phyloP scores from a whole-genome alignment of 2,888 invertebrate species.

The Odontothrips loti region DNA sequence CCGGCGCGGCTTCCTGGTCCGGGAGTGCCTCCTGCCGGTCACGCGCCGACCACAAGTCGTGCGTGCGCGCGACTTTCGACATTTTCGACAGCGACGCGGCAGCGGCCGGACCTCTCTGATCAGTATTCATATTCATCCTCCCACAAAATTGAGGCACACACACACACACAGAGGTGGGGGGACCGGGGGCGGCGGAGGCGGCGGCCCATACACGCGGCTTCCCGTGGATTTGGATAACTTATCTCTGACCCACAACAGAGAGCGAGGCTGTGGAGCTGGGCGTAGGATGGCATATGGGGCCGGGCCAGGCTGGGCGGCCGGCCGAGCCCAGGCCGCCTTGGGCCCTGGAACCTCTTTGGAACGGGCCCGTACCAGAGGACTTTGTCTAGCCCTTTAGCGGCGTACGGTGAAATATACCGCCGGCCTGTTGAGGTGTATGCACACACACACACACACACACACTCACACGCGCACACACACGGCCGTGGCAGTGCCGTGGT shows the following conservation, averaged over 20 bases:
- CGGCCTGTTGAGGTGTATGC: no score
- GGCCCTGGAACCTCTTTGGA: no score
- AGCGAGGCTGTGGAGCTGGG: background rate
- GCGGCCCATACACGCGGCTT: background rate
- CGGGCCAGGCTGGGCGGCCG: background rate
- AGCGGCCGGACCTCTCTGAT: no score
- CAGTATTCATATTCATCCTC: no score
- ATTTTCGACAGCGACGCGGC: background rate
- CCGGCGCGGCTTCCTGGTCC: background rate
- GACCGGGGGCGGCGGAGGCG: no score
- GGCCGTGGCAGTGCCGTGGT: no score
- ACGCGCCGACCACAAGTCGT: background rate
- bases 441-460: no score
- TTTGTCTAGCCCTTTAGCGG: background rate
- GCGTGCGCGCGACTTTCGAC: background rate
- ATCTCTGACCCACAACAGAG: conserved; percentile 2
- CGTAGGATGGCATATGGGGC: background rate
- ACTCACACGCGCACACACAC: no score
- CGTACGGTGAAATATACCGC: background rate
- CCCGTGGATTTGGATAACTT: conserved; percentile 13
- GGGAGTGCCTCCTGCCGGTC: background rate
- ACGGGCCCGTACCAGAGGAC: background rate
- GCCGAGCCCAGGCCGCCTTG: no score
- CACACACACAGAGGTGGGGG: background rate
- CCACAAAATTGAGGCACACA: background rate